A percentile compares a stretch with the other conserved stretches of the same genome.
Conservation (phyloP, 2,888 invertebrate genomes). For the Pristionchus fissidentatus region DNA sequence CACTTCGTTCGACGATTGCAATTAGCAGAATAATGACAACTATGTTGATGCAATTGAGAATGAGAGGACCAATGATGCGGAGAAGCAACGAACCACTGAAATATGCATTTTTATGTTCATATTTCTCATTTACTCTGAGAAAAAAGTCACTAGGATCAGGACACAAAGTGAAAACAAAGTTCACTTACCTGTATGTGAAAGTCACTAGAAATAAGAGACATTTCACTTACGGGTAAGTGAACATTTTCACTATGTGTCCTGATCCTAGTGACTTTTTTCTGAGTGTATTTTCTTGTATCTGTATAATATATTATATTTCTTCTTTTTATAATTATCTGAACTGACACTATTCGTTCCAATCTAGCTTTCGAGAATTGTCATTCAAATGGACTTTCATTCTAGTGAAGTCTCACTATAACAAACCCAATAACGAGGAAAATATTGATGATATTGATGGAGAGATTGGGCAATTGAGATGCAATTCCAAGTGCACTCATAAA, state of each 20-base stretch:
- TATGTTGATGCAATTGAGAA: slow-evolving; percentile 74
- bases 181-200: no score
- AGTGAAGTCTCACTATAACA: not conserved
- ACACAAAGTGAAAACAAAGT: no score
- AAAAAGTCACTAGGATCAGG: no score
- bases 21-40: slow-evolving; percentile 77
- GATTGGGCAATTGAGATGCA: slow-evolving; percentile 92
- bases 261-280: no score
- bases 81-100: slow-evolving; percentile 87
- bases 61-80: slow-evolving; percentile 82
- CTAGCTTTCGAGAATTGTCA: not conserved
- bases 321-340: not conserved
- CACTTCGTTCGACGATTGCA: slow-evolving; percentile 75
- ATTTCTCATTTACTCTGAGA: not conserved
- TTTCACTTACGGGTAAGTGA: no score
- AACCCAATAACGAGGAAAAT: slow-evolving; percentile 67
- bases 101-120: not conserved
- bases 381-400: not conserved
- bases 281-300: not conserved
- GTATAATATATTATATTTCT: not conserved
- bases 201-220: no score
- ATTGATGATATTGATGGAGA: slow-evolving; percentile 84
- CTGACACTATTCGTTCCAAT: not conserved
- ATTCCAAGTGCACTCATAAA: slow-evolving; percentile 90
- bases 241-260: not conserved